A percentile compares a stretch with the other conserved stretches of the same genome.
Evolutionary conservation across 2,113 vertebrate genomes (phyloP).

Genomic region (Pterocles burchelli): DNA sequence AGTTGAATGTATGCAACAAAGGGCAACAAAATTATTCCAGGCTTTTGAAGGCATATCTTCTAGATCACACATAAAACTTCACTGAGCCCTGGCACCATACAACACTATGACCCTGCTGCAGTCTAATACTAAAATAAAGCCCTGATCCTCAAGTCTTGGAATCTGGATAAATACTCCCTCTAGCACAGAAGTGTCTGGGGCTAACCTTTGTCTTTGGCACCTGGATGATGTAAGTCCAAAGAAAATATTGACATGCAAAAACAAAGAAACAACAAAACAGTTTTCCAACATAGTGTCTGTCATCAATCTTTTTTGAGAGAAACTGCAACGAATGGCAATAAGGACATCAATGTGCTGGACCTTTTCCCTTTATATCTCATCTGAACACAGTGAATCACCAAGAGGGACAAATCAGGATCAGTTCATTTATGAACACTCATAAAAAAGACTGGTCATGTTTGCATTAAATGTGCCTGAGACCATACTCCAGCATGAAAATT

Average conservation of each 20-base stretch:
- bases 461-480: background rate
- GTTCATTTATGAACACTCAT: background rate
- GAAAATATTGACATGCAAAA: background rate
- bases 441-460: background rate
- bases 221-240: background rate
- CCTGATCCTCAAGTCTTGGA: background rate
- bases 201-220: background rate
- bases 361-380: background rate
- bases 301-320: background rate
- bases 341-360: background rate
- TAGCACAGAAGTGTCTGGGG: background rate
- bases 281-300: background rate
- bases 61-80: background rate
- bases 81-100: background rate
- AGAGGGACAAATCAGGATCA: background rate
- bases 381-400: background rate
- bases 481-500: background rate
- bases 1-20: background rate
- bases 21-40: background rate
- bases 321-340: background rate
- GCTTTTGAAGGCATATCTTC: background rate
- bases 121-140: background rate
- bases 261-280: background rate
- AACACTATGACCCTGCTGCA: background rate
- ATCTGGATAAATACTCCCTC: background rate